A percentile compares a stretch with the other conserved stretches of the same genome.
Conservation (phyloP, 2,797 vertebrate species). For the Manis pentadactyla region DNA sequence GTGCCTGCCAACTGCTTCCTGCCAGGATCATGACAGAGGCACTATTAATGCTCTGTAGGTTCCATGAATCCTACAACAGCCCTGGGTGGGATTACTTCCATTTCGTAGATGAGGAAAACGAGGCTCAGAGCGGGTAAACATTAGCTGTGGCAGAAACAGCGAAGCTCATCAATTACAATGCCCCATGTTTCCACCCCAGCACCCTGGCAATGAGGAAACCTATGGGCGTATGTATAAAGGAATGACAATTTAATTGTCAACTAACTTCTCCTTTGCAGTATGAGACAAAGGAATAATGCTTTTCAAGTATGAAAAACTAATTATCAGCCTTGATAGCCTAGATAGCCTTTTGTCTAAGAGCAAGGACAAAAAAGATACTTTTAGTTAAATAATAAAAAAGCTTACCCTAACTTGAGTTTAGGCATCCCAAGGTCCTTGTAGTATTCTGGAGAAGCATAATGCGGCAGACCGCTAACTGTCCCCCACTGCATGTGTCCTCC, state of each 20-base stretch:
- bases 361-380: background rate
- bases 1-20: background rate
- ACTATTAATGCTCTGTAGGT: background rate
- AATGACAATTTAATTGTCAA: background rate
- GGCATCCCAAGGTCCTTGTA: background rate
- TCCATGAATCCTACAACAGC: background rate
- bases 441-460: background rate
- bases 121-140: background rate
- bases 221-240: background rate
- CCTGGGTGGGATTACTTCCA: background rate
- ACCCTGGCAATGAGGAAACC: background rate
- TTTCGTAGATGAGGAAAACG: background rate
- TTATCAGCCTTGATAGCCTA: background rate
- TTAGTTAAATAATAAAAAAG: background rate
- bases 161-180: accelerated
- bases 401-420: background rate
- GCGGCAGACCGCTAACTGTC: background rate
- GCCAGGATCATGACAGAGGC: background rate
- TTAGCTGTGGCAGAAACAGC: background rate
- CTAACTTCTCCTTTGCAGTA: background rate
- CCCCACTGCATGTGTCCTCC: background rate
- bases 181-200: background rate
- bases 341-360: background rate
- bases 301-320: no score
- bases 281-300: no score